phyloP scores from a whole-genome alignment of 37 sponge, comb jelly and placozoan genomes.

The Beroe ovata region DNA sequence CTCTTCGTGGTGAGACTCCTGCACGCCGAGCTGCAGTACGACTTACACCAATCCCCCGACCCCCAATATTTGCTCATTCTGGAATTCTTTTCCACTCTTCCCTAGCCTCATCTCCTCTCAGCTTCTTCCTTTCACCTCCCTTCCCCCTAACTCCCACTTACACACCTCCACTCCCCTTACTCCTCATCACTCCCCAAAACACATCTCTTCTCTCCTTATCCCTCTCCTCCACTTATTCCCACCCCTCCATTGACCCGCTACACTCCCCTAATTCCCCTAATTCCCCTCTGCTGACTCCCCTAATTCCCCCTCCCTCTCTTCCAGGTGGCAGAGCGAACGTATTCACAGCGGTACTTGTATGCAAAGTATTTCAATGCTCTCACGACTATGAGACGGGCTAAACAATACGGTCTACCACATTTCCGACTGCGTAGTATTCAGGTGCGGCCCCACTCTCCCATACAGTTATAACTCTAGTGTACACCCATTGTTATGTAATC shows the following conservation, averaged over 20 bases:
- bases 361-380: conserved; percentile 64
- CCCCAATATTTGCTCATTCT: no score
- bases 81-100: no score
- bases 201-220: neutral
- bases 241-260: no score
- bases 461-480: no score
- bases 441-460: no score
- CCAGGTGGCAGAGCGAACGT: conserved; percentile 55
- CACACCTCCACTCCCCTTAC: neutral
- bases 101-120: neutral
- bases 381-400: conserved; percentile 63
- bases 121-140: neutral
- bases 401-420: conserved; percentile 54
- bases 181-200: neutral
- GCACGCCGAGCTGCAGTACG: neutral
- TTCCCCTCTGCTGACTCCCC: neutral
- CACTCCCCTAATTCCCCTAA: neutral
- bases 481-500: no score
- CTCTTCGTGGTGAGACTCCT: conserved; percentile 41
- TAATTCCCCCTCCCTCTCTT: no score
- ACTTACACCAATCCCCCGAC: no score
- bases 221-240: neutral
- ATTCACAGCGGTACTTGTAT: conserved; percentile 38
- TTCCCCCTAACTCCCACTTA: neutral
- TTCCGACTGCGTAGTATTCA: conserved; percentile 54